phyloP scores from a whole-genome alignment of 2,113 vertebrate genomes.

The Toxotes chatareus region DNA sequence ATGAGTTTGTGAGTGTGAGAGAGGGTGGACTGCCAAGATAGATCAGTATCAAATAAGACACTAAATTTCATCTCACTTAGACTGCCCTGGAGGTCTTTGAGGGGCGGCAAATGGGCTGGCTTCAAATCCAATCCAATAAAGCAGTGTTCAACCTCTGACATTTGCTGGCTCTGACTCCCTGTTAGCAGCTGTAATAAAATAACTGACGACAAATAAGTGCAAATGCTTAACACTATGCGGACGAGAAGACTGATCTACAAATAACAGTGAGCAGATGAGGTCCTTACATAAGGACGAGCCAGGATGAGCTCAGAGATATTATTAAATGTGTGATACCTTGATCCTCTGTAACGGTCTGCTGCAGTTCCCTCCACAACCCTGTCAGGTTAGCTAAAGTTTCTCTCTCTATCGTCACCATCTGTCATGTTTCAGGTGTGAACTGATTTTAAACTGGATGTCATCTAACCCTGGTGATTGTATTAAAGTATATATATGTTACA shows the following conservation, averaged over 20 bases:
- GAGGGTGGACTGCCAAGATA: constrained; percentile 61
- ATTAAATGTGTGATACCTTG: not conserved
- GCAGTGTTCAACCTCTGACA: constrained; percentile 64
- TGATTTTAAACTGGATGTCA: not conserved
- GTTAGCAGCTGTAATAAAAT: constrained; percentile 58
- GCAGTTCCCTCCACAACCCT: not conserved
- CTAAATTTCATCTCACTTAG: constrained; percentile 68
- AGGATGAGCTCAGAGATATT: not conserved
- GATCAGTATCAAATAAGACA: constrained; percentile 72
- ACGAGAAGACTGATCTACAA: constrained; percentile 24
- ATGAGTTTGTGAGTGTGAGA: constrained; percentile 20
- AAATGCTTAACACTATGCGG: constrained; percentile 19
- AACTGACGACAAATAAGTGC: constrained; percentile 22
- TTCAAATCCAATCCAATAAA: constrained; percentile 65
- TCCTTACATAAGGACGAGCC: not conserved
- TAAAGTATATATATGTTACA: not conserved
- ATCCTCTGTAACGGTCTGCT: not conserved
- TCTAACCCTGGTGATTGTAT: not conserved
- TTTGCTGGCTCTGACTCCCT: constrained; percentile 52
- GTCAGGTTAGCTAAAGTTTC: not conserved
- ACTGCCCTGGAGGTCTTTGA: constrained; percentile 62
- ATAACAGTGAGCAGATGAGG: not conserved
- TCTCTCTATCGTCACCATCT: not conserved
- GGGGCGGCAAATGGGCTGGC: constrained; percentile 49
- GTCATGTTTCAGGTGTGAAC: not conserved